These are phyloP conservation scores for Musca vetustissima DNA, from an alignment of 1,140 invertebrate genomes.

Conservation along the genomic window DNA sequence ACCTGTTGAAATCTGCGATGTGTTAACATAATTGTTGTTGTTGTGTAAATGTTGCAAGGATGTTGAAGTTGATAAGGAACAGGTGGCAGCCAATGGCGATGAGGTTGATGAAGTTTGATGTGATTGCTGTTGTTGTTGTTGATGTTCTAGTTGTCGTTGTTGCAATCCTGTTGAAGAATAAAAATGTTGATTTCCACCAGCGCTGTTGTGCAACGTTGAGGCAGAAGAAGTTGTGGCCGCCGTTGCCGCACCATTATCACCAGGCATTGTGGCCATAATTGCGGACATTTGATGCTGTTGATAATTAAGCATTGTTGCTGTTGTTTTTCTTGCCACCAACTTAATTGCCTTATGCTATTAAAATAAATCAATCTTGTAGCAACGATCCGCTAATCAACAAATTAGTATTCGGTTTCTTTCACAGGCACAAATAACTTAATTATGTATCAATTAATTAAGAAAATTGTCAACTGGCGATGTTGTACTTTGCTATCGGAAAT, in stretches of 20 bases:
- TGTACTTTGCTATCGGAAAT: conserved; percentile 21
- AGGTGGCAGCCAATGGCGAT: background rate
- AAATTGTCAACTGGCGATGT: conserved; percentile 27
- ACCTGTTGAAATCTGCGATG: no score
- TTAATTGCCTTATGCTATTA: no score
- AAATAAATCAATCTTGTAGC: no score
- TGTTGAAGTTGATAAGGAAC: background rate
- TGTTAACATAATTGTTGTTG: background rate
- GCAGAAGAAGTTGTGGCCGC: background rate
- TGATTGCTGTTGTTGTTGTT: conserved; percentile 13
- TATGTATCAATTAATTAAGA: conserved; percentile 31
- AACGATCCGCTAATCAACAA: background rate
- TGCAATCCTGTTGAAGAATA: conserved; percentile 9
- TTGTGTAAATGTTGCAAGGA: conserved; percentile 6
- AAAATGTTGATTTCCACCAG: conserved; percentile 23
- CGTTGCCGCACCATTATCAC: background rate
- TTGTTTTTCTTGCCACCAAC: conserved; percentile 5
- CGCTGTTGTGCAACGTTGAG: background rate
- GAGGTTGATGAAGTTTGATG: background rate
- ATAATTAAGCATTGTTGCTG: background rate
- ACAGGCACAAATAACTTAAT: conserved; percentile 26
- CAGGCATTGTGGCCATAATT: conserved; percentile 20
- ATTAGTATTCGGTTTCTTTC: conserved; percentile 9
- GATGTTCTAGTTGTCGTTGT: background rate
- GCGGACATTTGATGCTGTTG: conserved; percentile 25